A percentile compares a stretch with the other conserved stretches of the same genome.
These are phyloP conservation scores for Mesodorylaimus sp. DNA, from an alignment of 2,888 invertebrate genomes.

Conservation along the genomic window DNA sequence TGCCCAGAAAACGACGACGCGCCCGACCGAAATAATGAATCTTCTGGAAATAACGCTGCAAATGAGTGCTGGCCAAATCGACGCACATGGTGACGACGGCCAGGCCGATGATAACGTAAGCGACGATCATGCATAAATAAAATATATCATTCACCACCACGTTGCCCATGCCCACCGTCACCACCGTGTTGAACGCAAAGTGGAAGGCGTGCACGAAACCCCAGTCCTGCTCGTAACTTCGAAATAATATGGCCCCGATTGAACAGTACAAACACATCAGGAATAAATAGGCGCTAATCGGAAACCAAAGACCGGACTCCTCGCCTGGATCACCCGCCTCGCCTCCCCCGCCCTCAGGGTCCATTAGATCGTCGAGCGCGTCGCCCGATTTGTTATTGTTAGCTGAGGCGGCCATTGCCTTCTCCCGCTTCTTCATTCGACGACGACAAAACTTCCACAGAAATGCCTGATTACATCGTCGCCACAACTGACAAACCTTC, in stretches of 20 bases:
- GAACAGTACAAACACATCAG: slow-evolving; percentile 29
- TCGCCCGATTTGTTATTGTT: neutral
- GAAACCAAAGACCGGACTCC: slow-evolving; percentile 3
- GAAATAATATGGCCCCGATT: slow-evolving; percentile 29
- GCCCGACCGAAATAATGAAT: slow-evolving; percentile 30
- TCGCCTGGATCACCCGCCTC: no score
- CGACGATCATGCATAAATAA: slow-evolving; percentile 28
- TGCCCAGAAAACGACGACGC: slow-evolving; percentile 21
- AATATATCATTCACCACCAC: slow-evolving; percentile 27
- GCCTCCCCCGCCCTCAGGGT: neutral
- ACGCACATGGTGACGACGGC: slow-evolving; percentile 22
- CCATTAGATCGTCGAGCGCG: neutral
- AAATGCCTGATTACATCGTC: neutral
- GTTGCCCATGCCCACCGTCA: slow-evolving; percentile 30
- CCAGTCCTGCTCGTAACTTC: slow-evolving; percentile 27
- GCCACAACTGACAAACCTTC: slow-evolving; percentile 10
- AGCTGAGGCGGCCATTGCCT: neutral
- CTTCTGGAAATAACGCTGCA: slow-evolving; percentile 29
- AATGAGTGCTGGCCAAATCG: slow-evolving; percentile 29
- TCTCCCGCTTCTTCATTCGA: neutral
- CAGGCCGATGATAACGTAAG: slow-evolving; percentile 29
- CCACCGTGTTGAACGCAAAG: slow-evolving; percentile 30
- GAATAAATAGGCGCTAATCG: slow-evolving; percentile 24
- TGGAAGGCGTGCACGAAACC: slow-evolving; percentile 30
- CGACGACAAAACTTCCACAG: slow-evolving; percentile 2